Percentiles rank a stretch among this genome's conserved stretches.
These are phyloP conservation scores for Haemorhous mexicanus DNA, from an alignment of 2,113 vertebrate species.

Conservation along the genomic window DNA sequence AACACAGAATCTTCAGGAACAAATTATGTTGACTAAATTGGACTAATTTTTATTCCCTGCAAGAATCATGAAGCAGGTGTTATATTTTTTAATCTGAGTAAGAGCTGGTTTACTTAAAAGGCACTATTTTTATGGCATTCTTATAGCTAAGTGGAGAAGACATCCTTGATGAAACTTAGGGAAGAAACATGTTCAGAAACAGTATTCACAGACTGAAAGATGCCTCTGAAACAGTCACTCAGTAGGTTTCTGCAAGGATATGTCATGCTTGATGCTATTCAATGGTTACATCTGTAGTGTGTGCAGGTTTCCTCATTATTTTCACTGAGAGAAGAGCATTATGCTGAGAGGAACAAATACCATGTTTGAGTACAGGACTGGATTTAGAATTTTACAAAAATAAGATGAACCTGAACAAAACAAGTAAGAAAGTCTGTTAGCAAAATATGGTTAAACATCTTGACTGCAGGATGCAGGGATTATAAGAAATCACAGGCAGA, in stretches of 20 bases:
- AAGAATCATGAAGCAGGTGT: not conserved
- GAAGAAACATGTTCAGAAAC: not conserved
- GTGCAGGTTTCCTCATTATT: not conserved
- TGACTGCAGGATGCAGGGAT: not conserved
- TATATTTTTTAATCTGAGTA: not conserved
- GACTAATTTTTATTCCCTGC: not conserved
- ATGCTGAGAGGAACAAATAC: not conserved
- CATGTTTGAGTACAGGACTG: accelerated
- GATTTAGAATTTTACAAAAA: not conserved
- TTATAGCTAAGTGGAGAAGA: not conserved
- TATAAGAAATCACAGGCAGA: not conserved
- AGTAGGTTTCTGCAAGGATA: not conserved
- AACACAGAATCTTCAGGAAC: not conserved
- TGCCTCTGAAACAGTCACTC: not conserved
- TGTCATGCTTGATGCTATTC: not conserved
- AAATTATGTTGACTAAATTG: not conserved
- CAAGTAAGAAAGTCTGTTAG: not conserved
- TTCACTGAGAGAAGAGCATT: not conserved
- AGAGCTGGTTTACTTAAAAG: not conserved
- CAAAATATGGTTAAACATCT: not conserved
- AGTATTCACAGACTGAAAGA: not conserved
- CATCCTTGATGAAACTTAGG: not conserved
- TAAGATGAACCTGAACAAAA: not conserved
- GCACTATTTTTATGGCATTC: not conserved
- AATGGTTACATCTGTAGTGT: not conserved